Percentiles rank a stretch among this genome's conserved stretches.
These are phyloP conservation scores for Ivindomyrus marchei DNA, from an alignment of 2,113 vertebrate genomes.

Conservation along the genomic window DNA sequence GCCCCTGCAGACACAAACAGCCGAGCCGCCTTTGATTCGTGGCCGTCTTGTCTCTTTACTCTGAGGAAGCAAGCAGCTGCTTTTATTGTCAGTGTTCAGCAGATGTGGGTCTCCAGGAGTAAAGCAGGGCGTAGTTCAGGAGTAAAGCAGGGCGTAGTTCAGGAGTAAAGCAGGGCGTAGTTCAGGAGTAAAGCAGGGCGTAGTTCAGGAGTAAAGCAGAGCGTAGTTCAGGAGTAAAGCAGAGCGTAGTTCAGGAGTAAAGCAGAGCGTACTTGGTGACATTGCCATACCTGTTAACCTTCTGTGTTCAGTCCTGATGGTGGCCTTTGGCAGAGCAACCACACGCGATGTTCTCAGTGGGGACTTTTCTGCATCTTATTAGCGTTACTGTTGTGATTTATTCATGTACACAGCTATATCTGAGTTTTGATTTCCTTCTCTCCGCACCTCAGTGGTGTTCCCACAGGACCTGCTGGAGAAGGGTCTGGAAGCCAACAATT, in stretches of 20 bases:
- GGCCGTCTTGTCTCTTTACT: background rate
- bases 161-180: no score
- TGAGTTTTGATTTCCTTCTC: background rate
- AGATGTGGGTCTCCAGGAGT: background rate
- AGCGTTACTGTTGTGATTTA: background rate
- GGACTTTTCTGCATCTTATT: background rate
- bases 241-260: background rate
- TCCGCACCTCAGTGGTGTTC: slow-evolving; percentile 76
- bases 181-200: no score
- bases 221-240: no score
- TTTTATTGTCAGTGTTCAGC: background rate
- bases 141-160: no score
- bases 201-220: background rate
- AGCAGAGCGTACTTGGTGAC: background rate
- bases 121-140: background rate
- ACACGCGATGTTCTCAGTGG: background rate
- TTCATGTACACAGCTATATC: background rate
- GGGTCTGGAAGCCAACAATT: slow-evolving; percentile 85
- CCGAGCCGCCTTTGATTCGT: background rate
- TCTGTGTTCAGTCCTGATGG: background rate
- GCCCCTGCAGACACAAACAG: background rate
- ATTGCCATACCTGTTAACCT: background rate
- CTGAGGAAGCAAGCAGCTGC: background rate
- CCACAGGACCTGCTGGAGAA: slow-evolving; percentile 92
- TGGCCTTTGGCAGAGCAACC: background rate